phyloP scores from a whole-genome alignment of 2,113 vertebrate genomes.

The Gymnocephalus cernua region DNA sequence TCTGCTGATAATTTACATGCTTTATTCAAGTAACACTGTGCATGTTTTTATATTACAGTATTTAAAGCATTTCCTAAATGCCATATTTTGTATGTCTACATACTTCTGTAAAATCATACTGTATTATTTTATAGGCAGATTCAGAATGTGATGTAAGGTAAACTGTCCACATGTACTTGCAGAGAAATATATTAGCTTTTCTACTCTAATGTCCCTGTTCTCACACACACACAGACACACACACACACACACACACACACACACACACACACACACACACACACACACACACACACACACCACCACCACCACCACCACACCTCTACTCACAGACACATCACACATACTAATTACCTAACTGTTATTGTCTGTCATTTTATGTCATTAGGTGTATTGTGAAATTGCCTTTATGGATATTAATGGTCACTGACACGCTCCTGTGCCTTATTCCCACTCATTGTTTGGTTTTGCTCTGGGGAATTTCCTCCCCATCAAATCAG shows the following conservation, averaged over 20 bases:
- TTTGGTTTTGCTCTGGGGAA: slow-evolving; percentile 59
- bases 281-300: no score
- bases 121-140: neutral
- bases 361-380: slow-evolving; percentile 69
- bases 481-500: slow-evolving; percentile 54
- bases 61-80: neutral
- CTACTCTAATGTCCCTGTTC: neutral
- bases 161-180: slow-evolving; percentile 5
- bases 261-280: no score
- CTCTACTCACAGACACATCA: slow-evolving; percentile 10
- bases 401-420: slow-evolving; percentile 72
- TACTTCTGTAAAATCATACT: neutral
- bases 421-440: slow-evolving; percentile 48
- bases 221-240: neutral
- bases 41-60: neutral
- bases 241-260: no score
- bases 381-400: slow-evolving; percentile 72
- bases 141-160: neutral
- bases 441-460: slow-evolving; percentile 53
- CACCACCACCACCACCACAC: slow-evolving; percentile 1
- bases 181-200: slow-evolving; percentile 18
- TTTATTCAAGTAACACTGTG: neutral
- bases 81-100: neutral
- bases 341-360: slow-evolving; percentile 51
- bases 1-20: neutral